Conservation (phyloP, 2,797 vertebrate species). For the Darevskia mixta region DNA sequence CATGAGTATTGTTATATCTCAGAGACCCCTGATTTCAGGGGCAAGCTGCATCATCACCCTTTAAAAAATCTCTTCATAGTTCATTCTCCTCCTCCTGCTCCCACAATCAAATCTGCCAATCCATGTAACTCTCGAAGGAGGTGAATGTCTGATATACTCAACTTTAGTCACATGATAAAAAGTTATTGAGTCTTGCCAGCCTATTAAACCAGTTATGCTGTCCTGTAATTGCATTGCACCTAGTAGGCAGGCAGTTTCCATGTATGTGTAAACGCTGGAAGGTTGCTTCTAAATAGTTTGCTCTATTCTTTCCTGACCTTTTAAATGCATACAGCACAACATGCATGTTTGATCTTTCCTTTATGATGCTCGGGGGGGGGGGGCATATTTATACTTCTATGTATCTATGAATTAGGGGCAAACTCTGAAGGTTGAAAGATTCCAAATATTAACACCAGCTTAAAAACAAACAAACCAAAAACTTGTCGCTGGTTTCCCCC, state of each 20-base stretch:
- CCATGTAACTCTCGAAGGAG: not conserved
- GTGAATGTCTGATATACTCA: not conserved
- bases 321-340: not conserved
- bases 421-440: not conserved
- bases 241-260: not conserved
- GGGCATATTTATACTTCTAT: too few species aligned
- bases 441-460: not conserved
- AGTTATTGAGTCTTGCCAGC: not conserved
- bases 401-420: not conserved
- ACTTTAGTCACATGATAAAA: not conserved
- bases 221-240: not conserved
- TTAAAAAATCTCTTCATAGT: not conserved
- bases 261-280: not conserved
- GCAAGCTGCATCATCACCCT: not conserved
- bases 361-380: not conserved
- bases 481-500: too few species aligned
- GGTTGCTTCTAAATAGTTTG: not conserved
- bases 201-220: not conserved
- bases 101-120: not conserved
- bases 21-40: not conserved
- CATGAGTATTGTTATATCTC: not conserved
- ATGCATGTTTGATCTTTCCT: not conserved
- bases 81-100: rapidly evolving
- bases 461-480: too few species aligned
- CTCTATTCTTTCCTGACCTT: not conserved